A percentile compares a stretch with the other conserved stretches of the same genome.
These are phyloP conservation scores for Ectropis crepuscularia DNA, from an alignment of 2,888 invertebrate genomes.

Conservation along the genomic window DNA sequence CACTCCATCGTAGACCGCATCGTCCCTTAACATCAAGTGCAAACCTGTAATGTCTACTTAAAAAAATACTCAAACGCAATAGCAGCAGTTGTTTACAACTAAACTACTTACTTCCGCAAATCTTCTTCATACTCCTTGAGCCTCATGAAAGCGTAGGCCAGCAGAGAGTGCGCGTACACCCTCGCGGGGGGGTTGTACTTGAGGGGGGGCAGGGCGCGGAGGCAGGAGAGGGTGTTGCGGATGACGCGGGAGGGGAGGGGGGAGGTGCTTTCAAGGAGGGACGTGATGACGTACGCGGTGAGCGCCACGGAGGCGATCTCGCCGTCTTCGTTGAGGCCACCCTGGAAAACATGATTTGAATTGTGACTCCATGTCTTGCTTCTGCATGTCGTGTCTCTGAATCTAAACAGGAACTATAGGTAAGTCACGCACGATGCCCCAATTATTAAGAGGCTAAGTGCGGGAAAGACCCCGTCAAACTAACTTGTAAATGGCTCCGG, in stretches of 20 bases:
- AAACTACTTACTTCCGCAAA: constrained; percentile 46
- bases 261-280: constrained; percentile 85
- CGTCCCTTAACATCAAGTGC: too few species aligned
- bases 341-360: constrained; percentile 58
- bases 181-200: constrained; percentile 57
- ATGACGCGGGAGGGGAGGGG: constrained; percentile 75
- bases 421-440: too few species aligned
- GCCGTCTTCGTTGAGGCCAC: constrained; percentile 80
- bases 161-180: constrained; percentile 65
- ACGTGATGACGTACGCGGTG: constrained; percentile 88
- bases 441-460: too few species aligned
- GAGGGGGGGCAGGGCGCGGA: constrained; percentile 73
- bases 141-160: constrained; percentile 66
- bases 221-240: constrained; percentile 85
- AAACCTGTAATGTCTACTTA: too few species aligned
- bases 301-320: constrained; percentile 85
- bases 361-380: not conserved
- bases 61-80: too few species aligned
- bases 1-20: too few species aligned
- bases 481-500: too few species aligned
- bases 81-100: too few species aligned
- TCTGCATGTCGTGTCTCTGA: not conserved
- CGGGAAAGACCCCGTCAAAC: too few species aligned
- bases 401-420: not conserved
- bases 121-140: constrained; percentile 64